Evolutionary conservation across 2,888 invertebrate species (phyloP), one percentile per base, ranked within the genome.

Genomic region (Caenorhabditis macrosperma): DNA sequence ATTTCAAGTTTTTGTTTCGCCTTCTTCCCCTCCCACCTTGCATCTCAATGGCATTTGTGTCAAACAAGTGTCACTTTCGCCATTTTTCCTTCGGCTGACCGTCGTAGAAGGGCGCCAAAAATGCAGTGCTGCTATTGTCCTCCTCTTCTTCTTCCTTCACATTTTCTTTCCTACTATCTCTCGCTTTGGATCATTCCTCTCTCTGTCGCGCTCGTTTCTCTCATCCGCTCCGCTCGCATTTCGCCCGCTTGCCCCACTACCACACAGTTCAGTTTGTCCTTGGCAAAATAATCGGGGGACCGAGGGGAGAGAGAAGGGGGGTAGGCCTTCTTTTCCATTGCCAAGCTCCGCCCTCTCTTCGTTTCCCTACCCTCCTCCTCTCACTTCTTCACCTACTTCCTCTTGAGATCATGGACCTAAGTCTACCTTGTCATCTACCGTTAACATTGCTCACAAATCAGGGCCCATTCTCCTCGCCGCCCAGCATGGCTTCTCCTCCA

Each of bases 251-350:
- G 60, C 66, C 66, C 63, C 63, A 60, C 77, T 67, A 67, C 67
- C 75, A 67, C 75, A 67, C 66, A 71, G 54, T 76, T 67, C 60
- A 24, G 59, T 38, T 28, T 55, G 63, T 76, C 76, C 67, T 68
- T 76, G 63, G 67, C 68, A 64, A 33, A n/a, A 44, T 50, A 46
- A 44, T 64, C 55, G 59, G 38, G n/a, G 30, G 24, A 22, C 48
- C 28, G 26, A 44, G 57, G 54, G 35, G 22, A 20, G 35, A 33
- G 9, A n/a, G 10, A 3, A 10, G 10, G 10, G 10, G 41, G 3
- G 5, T 55, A 55, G 55, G 46, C 67, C 67, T 46, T 15, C 35
- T 44, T 54, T 26, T 44, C 30, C 24, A 15, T 26, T 33, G 20
- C 33, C 30, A 33, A 44, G 33, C 63, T 22, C 22, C 63, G 22